Evolutionary conservation across 2,113 vertebrate species (phyloP).

Genomic region (Hepsetus odoe): DNA sequence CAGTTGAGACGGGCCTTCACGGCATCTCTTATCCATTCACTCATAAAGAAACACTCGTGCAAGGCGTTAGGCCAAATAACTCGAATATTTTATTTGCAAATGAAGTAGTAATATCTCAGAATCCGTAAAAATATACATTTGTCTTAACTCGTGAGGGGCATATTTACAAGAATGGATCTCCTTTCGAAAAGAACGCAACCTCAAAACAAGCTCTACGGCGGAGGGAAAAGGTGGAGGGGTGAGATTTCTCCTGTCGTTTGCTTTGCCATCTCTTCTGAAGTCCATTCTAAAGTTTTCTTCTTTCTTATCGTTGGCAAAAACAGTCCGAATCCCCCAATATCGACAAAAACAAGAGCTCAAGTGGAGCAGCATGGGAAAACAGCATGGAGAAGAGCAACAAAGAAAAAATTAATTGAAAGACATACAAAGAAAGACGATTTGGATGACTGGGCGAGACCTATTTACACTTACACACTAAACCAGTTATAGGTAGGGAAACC

Average conservation of each 20-base stretch:
- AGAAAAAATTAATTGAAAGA: conserved; percentile 25
- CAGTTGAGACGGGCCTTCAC: too few relatives aligned
- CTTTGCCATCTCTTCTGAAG: conserved; percentile 43
- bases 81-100: conserved; percentile 84
- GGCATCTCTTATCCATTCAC: background rate
- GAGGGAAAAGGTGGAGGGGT: background rate
- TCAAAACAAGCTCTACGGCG: conserved; percentile 1
- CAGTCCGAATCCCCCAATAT: background rate
- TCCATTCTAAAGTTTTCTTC: background rate
- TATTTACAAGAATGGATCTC: conserved; percentile 79
- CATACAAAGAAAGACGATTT: conserved; percentile 35
- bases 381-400: conserved; percentile 21
- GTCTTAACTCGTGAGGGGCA: conserved; percentile 72
- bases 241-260: conserved; percentile 1
- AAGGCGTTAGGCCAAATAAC: conserved; percentile 50
- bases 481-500: conserved; percentile 76
- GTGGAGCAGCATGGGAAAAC: conserved; percentile 32
- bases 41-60: background rate
- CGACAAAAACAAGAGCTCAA: background rate
- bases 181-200: conserved; percentile 66
- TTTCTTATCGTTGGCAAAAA: background rate
- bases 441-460: conserved; percentile 54
- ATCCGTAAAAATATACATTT: conserved; percentile 86
- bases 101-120: conserved; percentile 82
- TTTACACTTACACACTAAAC: conserved; percentile 72